Evolutionary conservation across 2,888 invertebrate species (phyloP), one percentile per base, ranked within the genome.

Genomic region (Tenthredo livida): DNA sequence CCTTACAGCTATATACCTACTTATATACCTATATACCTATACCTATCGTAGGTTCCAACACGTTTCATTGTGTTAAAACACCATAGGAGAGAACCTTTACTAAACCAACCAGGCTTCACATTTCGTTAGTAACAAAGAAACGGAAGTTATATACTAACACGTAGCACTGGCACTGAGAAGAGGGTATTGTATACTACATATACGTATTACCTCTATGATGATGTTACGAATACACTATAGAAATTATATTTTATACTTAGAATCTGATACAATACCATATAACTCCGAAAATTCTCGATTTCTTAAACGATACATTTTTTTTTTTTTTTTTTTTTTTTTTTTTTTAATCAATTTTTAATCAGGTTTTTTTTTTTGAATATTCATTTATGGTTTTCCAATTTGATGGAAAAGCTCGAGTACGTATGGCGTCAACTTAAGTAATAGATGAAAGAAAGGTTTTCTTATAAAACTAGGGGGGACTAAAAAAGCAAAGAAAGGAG

Each of bases 51-150:
- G n/a, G 72, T 21, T 73, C 21, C 43, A 25, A 73, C 40, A 43
- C 72, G 72, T 73, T 73, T 73, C 25, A 21, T 73, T 12, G n/a
- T 10, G 21, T 72, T 72, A 25, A 33, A 15, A 72, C 72, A 40
- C 72, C 21, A 21, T 21, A n/a, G 1, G 37, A 73, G 43, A 21
- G 33, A 37, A 7, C 15, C 33, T n/a, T 37, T 37, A 37, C n/a
- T n/a, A 54, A n/a, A 54, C 54, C n/a, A 54, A 6, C 54, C 54
- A n/a, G 17, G 33, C 72, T 43, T 73, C 72, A 73, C 72, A 73
- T 73, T 73, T 73, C 72, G 72, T 43, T 21, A 43, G 21, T 17
- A 17, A 77, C 77, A 77, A 77, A 77, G 77, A 77, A 77, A 77
- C 77, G 77, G 77, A 77, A 77, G 77, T 77, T 50, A 77, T 33